Percentiles rank a stretch among this genome's conserved stretches.
Evolutionary conservation across 2,113 vertebrate species (phyloP).

Genomic region (Rhea pennata): DNA sequence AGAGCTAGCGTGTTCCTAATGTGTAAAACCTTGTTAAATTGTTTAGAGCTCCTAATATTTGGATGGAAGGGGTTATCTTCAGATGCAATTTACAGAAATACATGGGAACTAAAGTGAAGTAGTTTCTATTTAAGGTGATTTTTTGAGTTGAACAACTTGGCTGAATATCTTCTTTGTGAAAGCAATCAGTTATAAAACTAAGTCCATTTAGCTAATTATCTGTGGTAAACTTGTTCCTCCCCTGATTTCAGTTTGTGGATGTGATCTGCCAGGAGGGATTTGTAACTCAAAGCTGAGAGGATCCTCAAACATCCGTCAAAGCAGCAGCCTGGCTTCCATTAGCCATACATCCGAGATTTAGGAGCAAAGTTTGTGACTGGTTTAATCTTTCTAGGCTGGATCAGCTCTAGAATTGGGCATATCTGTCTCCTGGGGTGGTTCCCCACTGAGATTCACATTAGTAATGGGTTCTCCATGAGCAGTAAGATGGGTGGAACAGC

Average conservation of each 20-base stretch:
- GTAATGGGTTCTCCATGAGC: neutral
- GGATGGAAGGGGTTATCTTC: neutral
- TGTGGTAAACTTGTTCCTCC: neutral
- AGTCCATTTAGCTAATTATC: neutral
- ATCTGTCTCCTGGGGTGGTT: neutral
- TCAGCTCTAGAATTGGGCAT: neutral
- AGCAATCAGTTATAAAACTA: neutral
- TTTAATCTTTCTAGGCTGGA: neutral
- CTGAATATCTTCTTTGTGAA: neutral
- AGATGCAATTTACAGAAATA: neutral
- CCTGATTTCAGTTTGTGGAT: neutral
- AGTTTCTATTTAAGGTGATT: neutral
- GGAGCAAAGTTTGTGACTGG: neutral
- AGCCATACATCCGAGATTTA: neutral
- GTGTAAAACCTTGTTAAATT: neutral
- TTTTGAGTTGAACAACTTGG: neutral
- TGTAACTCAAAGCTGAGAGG: neutral
- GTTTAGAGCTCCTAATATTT: neutral
- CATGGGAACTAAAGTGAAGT: neutral
- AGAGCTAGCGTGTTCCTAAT: neutral
- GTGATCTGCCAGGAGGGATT: neutral
- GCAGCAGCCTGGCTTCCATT: neutral
- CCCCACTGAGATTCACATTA: neutral
- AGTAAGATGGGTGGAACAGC: neutral
- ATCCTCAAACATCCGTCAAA: neutral